These are phyloP conservation scores for Scaptomyza polygonia DNA, from an alignment of 2,888 invertebrate genomes.

Conservation along the genomic window DNA sequence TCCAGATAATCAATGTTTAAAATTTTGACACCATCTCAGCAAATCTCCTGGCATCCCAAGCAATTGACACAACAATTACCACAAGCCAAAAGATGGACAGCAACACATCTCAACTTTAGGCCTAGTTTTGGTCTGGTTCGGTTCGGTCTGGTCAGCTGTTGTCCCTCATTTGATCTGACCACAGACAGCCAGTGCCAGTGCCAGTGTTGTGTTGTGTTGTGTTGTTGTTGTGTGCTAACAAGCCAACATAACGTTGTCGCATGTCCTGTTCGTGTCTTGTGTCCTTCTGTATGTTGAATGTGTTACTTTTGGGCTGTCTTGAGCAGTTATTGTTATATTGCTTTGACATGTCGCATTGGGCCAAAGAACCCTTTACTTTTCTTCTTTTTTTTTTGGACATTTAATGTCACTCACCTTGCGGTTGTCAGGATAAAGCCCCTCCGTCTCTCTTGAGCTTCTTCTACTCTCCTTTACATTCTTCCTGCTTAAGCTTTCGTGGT, in stretches of 20 bases:
- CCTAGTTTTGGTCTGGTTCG: conserved; percentile 20
- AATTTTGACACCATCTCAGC: conserved; percentile 66
- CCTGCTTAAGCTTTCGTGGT: conserved; percentile 74
- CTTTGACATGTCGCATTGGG: conserved; percentile 66
- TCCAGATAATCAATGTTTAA: conserved; percentile 83
- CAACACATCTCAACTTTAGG: not conserved
- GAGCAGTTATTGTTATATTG: conserved; percentile 76
- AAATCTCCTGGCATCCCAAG: conserved; percentile 12
- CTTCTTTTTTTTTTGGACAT: conserved; percentile 41
- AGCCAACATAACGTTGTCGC: conserved; percentile 50
- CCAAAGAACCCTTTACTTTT: conserved; percentile 55
- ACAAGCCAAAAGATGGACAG: conserved; percentile 1
- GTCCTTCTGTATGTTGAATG: conserved; percentile 41
- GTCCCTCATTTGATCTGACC: conserved; percentile 71
- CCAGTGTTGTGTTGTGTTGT: not conserved
- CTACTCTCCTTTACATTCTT: conserved; percentile 18
- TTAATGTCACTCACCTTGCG: conserved; percentile 69
- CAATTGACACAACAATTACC: conserved; percentile 78
- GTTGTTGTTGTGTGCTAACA: conserved; percentile 71
- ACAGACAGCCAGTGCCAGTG: conserved; percentile 39
- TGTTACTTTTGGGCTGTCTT: conserved; percentile 78
- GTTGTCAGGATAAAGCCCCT: conserved; percentile 41
- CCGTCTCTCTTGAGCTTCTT: conserved; percentile 1
- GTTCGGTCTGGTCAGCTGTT: conserved; percentile 56
- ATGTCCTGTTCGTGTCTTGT: conserved; percentile 36